phyloP scores from a whole-genome alignment of 1,140 invertebrate species.

The Lamellibrachia luymesi region DNA sequence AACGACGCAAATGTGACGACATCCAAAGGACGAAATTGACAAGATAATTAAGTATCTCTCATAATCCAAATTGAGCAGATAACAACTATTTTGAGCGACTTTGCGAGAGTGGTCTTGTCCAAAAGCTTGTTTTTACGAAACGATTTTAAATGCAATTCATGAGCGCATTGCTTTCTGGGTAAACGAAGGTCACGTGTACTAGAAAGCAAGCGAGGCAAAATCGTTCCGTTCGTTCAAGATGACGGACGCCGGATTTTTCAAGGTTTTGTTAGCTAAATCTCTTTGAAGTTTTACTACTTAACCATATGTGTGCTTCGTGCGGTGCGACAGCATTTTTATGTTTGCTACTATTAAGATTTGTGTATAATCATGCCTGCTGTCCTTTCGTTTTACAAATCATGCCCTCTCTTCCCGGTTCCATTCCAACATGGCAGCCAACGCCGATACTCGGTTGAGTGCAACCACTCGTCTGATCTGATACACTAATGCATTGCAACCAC shows the following conservation, averaged over 20 bases:
- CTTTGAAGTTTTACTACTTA: not conserved
- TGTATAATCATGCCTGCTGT: conserved; percentile 17
- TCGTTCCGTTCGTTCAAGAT: conserved; percentile 35
- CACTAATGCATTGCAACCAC: not conserved
- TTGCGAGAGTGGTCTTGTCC: too few species aligned
- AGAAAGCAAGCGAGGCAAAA: conserved; percentile 4
- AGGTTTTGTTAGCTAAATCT: conserved; percentile 42
- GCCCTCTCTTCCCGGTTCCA: not conserved
- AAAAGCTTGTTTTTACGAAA: not conserved
- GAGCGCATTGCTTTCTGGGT: not conserved
- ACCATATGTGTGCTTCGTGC: not conserved
- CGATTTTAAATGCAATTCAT: not conserved
- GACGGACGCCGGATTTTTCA: conserved; percentile 62
- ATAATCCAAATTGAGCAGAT: not conserved
- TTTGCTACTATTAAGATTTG: not conserved
- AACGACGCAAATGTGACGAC: too few species aligned
- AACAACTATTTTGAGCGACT: not conserved
- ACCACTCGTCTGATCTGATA: not conserved
- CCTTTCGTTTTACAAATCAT: not conserved
- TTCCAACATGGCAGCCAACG: conserved; percentile 15
- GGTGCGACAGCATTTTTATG: not conserved
- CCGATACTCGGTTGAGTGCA: not conserved
- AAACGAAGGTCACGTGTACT: not conserved
- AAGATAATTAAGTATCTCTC: not conserved
- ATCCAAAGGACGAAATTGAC: not conserved